Conservation (phyloP, 1,140 invertebrate species). For the Tetramorium alpestre region DNA sequence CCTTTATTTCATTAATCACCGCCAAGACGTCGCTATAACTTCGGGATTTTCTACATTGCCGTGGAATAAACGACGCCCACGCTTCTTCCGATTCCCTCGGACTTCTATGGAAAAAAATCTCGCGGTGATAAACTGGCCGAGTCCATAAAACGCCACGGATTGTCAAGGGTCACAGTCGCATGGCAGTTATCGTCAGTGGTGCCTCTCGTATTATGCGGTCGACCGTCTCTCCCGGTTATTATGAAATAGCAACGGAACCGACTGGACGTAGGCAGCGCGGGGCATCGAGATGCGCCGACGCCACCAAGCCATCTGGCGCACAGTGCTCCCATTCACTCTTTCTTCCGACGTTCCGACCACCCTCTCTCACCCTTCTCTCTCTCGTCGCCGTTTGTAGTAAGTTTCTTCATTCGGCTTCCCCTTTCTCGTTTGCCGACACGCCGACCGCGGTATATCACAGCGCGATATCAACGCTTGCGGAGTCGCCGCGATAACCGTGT, state of each 20-base stretch:
- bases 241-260: conserved; percentile 65
- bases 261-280: conserved; percentile 9
- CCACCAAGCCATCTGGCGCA: conserved; percentile 72
- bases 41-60: not conserved
- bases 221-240: conserved; percentile 65
- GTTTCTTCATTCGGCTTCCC: conserved; percentile 56
- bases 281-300: conserved; percentile 31
- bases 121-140: conserved; percentile 57
- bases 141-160: conserved; percentile 38
- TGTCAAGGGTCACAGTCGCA: conserved; percentile 43
- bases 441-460: conserved; percentile 30
- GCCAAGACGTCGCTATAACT: not conserved
- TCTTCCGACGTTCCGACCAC: conserved; percentile 42
- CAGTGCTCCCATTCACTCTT: conserved; percentile 77
- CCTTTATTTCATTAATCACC: not conserved
- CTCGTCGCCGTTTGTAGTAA: conserved; percentile 43
- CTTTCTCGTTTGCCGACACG: conserved; percentile 56
- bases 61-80: conserved; percentile 21
- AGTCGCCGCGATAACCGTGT: conserved; percentile 48
- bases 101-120: conserved; percentile 47
- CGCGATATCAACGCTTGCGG: conserved; percentile 44
- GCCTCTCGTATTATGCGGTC: not conserved
- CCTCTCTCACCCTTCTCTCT: not conserved
- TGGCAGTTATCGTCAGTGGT: conserved; percentile 29
- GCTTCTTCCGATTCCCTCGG: conserved; percentile 10